Conservation (phyloP, 2,113 vertebrate genomes). For the Climacteris rufus region DNA sequence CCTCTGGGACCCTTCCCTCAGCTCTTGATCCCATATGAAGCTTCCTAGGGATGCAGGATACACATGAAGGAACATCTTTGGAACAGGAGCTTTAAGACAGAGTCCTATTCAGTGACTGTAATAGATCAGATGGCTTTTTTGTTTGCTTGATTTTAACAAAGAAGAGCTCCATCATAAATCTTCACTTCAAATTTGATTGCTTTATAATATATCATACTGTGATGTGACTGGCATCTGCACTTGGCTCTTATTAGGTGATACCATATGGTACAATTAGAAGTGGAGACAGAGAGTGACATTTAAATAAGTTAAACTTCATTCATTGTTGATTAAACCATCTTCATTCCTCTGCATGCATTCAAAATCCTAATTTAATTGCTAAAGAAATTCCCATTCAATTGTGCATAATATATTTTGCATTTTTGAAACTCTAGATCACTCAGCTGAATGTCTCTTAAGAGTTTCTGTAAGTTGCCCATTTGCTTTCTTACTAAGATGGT, state of each 20-base stretch:
- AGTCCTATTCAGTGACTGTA: background rate
- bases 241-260: constrained; percentile 36
- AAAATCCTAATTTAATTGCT: background rate
- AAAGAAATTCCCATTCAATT: background rate
- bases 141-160: constrained; percentile 31
- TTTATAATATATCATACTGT: constrained; percentile 46
- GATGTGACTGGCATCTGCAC: constrained; percentile 25
- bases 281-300: background rate
- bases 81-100: background rate
- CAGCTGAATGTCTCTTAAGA: background rate
- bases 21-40: background rate
- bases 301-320: constrained; percentile 25
- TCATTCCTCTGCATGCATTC: background rate
- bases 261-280: constrained; percentile 53
- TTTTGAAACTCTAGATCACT: background rate
- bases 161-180: constrained; percentile 40
- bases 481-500: background rate
- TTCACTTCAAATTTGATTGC: constrained; percentile 44
- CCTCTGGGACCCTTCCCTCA: background rate
- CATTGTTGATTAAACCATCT: background rate
- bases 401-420: background rate
- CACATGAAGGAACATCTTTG: background rate
- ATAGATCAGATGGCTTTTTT: constrained; percentile 21
- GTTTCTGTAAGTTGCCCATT: background rate
- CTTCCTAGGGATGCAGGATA: background rate